Evolutionary conservation across 2,888 invertebrate genomes (phyloP).

Genomic region (Phyllotreta cruciferae): DNA sequence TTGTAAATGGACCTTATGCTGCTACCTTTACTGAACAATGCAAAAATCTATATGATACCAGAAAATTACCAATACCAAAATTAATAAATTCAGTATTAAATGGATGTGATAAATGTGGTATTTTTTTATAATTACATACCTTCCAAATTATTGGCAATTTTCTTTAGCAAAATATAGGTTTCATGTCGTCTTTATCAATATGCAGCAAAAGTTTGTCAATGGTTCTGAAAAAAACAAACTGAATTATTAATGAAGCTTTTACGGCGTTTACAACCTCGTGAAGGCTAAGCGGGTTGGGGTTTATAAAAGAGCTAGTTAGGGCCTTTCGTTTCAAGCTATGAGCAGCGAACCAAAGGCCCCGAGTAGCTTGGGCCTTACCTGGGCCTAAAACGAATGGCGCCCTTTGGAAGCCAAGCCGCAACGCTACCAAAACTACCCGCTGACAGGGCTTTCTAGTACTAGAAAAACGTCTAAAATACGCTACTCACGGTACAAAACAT

Average conservation of each 20-base stretch:
- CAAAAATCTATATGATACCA: slow-evolving; percentile 4
- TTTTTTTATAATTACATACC: slow-evolving; percentile 6
- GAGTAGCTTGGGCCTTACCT: slow-evolving; percentile 61
- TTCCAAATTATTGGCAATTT: slow-evolving; percentile 12
- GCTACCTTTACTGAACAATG: neutral
- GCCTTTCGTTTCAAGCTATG: slow-evolving; percentile 58
- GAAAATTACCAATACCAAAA: slow-evolving; percentile 14
- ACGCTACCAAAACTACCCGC: slow-evolving; percentile 42
- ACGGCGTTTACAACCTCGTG: slow-evolving; percentile 16
- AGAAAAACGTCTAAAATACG: slow-evolving; percentile 26
- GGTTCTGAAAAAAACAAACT: slow-evolving; percentile 32
- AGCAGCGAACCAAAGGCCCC: slow-evolving; percentile 61
- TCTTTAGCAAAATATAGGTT: slow-evolving; percentile 4
- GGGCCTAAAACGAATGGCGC: slow-evolving; percentile 49
- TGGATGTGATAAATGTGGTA: too few relatives aligned
- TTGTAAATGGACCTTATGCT: neutral
- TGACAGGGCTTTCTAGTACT: slow-evolving; percentile 54
- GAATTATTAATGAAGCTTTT: slow-evolving; percentile 16
- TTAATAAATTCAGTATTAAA: neutral
- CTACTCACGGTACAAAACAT: neutral
- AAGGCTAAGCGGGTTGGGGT: slow-evolving; percentile 21
- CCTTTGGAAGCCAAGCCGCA: slow-evolving; percentile 41
- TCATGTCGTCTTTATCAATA: slow-evolving; percentile 1
- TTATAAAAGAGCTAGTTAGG: slow-evolving; percentile 54
- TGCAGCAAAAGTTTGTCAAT: slow-evolving; percentile 11